A percentile compares a stretch with the other conserved stretches of the same genome.
These are phyloP conservation scores for Sicus ferrugineus DNA, from an alignment of 2,888 invertebrate genomes.

Conservation along the genomic window DNA sequence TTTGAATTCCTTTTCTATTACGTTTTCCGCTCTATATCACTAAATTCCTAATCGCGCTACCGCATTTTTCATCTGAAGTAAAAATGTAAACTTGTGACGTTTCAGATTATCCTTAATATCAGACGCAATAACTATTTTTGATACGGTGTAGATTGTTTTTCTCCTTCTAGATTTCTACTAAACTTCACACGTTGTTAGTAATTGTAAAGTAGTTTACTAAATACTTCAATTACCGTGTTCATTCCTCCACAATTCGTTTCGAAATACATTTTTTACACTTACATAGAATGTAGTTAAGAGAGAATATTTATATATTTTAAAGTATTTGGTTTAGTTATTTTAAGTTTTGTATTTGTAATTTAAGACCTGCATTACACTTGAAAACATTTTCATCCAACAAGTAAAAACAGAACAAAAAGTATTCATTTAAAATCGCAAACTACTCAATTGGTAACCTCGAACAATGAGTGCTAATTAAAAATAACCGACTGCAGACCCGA, in stretches of 20 bases:
- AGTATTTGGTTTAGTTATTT: not conserved
- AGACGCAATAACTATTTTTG: not conserved
- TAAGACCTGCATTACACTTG: conserved; percentile 15
- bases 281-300: conserved; percentile 15
- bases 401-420: conserved; percentile 33
- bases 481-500: conserved; percentile 65
- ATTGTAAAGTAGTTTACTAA: conserved; percentile 12
- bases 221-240: not conserved
- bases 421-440: conserved; percentile 13
- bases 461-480: conserved; percentile 32
- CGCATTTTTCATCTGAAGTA: no score
- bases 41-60: no score
- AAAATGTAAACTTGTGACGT: not conserved
- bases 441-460: conserved; percentile 39
- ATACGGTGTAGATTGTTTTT: not conserved
- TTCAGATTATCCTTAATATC: not conserved
- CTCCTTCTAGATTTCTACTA: not conserved
- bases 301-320: not conserved
- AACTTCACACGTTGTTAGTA: conserved; percentile 8
- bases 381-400: conserved; percentile 33
- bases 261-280: conserved; percentile 1
- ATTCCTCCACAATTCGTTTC: not conserved
- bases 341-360: conserved; percentile 11
- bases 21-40: not conserved
- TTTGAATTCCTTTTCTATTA: not conserved